These are phyloP conservation scores for Acleris holmiana DNA, from an alignment of 2,888 invertebrate genomes.

Conservation along the genomic window DNA sequence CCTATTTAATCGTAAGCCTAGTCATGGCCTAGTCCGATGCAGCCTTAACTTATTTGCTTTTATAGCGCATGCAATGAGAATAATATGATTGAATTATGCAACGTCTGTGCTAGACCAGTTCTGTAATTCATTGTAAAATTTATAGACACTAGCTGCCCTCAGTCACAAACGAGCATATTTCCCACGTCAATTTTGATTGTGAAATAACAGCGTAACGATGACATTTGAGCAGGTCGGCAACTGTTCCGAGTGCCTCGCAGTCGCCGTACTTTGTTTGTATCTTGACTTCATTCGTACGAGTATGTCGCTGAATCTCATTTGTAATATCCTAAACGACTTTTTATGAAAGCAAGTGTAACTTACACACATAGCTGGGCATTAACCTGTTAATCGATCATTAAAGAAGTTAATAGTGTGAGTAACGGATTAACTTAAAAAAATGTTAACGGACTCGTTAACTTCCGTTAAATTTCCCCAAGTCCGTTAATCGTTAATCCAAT, in stretches of 20 bases:
- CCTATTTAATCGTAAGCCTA: not conserved
- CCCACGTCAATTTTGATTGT: slow-evolving; percentile 82
- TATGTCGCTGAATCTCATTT: no score
- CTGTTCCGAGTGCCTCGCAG: slow-evolving; percentile 24
- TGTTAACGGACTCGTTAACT: no score
- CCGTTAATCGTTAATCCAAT: no score
- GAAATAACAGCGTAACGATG: slow-evolving; percentile 79
- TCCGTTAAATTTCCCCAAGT: no score
- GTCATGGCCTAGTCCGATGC: not conserved
- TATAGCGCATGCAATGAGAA: slow-evolving; percentile 43
- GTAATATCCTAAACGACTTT: no score
- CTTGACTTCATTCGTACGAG: not conserved
- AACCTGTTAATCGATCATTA: no score
- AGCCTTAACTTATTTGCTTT: slow-evolving; percentile 28
- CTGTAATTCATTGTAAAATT: slow-evolving; percentile 78
- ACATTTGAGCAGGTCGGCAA: slow-evolving; percentile 65
- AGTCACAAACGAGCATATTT: slow-evolving; percentile 80
- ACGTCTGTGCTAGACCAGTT: slow-evolving; percentile 59
- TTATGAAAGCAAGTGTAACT: no score
- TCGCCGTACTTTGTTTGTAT: not conserved
- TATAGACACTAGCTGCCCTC: slow-evolving; percentile 67
- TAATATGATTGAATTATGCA: slow-evolving; percentile 76
- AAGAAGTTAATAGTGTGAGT: no score
- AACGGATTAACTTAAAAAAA: no score
- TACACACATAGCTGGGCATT: no score